A percentile compares a stretch with the other conserved stretches of the same genome.
Conservation (phyloP, 2,113 vertebrate species). For the Melanostigma gelatinosum region DNA sequence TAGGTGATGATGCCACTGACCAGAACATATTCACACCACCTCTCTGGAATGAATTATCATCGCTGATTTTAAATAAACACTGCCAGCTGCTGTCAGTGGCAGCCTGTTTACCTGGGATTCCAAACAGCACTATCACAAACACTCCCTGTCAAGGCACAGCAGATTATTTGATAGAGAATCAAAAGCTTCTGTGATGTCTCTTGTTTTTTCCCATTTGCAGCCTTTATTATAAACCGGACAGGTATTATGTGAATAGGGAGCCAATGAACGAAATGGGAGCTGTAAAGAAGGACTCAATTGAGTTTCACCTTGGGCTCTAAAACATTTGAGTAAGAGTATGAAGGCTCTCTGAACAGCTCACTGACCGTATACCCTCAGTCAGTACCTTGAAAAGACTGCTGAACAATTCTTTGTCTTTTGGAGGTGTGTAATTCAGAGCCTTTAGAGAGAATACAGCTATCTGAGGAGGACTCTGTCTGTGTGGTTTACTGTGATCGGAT, state of each 20-base stretch:
- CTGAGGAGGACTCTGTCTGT: neutral
- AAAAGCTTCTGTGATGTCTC: neutral
- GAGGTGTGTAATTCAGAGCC: neutral
- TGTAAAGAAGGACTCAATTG: neutral
- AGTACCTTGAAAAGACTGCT: constrained; percentile 38
- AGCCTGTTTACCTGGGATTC: constrained; percentile 1
- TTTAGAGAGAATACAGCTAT: neutral
- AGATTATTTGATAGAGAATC: constrained; percentile 4
- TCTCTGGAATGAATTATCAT: constrained; percentile 31
- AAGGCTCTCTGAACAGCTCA: constrained; percentile 29
- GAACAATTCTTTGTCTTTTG: neutral
- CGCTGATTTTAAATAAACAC: constrained; percentile 22
- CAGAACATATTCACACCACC: constrained; percentile 14
- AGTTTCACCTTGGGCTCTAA: constrained; percentile 37
- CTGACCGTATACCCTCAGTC: constrained; percentile 13
- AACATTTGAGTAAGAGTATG: constrained; percentile 7
- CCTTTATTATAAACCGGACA: neutral
- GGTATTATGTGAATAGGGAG: neutral
- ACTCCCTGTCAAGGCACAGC: neutral
- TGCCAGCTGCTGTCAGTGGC: neutral
- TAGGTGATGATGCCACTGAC: constrained; percentile 30
- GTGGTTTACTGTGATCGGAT: neutral
- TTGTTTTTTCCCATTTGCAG: neutral
- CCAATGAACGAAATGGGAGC: neutral
- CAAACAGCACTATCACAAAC: neutral